These are phyloP conservation scores for Semnopithecus entellus DNA, from an alignment of 2,113 vertebrate species.

Conservation along the genomic window DNA sequence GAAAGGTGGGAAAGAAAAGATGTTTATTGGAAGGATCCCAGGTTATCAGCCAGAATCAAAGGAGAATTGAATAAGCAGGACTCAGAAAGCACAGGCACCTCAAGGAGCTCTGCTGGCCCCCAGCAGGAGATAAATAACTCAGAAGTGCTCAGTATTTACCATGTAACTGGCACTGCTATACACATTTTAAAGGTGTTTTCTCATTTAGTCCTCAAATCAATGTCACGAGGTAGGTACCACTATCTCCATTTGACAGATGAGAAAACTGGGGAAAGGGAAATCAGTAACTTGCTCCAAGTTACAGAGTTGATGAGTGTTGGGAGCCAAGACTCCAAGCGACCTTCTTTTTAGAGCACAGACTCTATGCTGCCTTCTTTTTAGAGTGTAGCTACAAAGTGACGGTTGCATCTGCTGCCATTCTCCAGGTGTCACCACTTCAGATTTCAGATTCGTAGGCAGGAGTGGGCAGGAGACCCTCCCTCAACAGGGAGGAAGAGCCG, in stretches of 20 bases:
- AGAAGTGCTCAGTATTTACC: background rate
- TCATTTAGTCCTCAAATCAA: background rate
- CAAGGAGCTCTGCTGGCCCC: background rate
- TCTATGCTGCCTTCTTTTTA: background rate
- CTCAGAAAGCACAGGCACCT: background rate
- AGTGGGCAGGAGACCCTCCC: background rate
- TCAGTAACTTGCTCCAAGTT: background rate
- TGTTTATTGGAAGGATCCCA: background rate
- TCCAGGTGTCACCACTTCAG: background rate
- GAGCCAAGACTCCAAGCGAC: background rate
- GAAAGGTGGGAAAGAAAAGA: background rate
- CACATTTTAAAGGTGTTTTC: background rate
- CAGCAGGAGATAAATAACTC: background rate
- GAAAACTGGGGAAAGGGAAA: background rate
- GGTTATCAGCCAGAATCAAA: background rate
- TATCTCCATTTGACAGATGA: background rate
- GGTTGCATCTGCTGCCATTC: background rate
- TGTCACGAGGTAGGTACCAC: background rate
- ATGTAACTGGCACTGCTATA: background rate
- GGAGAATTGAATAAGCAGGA: background rate
- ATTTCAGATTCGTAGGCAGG: background rate
- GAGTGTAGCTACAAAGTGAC: background rate
- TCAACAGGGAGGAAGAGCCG: background rate
- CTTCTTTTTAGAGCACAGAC: background rate
- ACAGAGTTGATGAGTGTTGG: background rate